These are phyloP conservation scores for Zaprionus bogoriensis DNA, from an alignment of 2,888 invertebrate species.

Conservation along the genomic window DNA sequence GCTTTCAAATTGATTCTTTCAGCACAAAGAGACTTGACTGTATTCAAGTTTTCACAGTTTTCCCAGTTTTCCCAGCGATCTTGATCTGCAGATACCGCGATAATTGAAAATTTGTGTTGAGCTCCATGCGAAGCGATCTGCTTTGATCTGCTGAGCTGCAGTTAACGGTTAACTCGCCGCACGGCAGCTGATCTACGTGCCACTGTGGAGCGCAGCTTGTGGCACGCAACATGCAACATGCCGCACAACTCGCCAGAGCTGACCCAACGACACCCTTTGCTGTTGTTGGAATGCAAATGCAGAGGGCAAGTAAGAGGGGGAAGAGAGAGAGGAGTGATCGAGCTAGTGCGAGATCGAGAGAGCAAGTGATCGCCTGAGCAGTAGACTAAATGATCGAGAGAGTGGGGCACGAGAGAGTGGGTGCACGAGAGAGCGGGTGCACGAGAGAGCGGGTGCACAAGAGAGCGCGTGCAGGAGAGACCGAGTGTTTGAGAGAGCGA, in stretches of 20 bases:
- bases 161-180: constrained; percentile 34
- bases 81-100: neutral
- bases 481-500: no score
- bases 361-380: no score
- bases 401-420: no score
- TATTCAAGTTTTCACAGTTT: neutral
- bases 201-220: neutral
- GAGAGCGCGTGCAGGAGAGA: no score
- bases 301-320: neutral
- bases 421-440: no score
- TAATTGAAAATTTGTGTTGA: constrained; percentile 17
- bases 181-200: constrained; percentile 26
- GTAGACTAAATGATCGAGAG: no score
- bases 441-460: no score
- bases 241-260: constrained; percentile 20
- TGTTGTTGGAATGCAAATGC: constrained; percentile 35
- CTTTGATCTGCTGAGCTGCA: constrained; percentile 41
- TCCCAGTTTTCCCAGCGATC: neutral
- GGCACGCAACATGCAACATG: constrained; percentile 19
- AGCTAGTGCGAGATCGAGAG: neutral
- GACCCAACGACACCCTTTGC: constrained; percentile 46
- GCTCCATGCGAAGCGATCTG: neutral
- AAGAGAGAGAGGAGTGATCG: constrained; percentile 2
- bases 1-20: no score
- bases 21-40: neutral